Evolutionary conservation across 2,797 vertebrate genomes (phyloP).

Genomic region (Vultur gryphus): DNA sequence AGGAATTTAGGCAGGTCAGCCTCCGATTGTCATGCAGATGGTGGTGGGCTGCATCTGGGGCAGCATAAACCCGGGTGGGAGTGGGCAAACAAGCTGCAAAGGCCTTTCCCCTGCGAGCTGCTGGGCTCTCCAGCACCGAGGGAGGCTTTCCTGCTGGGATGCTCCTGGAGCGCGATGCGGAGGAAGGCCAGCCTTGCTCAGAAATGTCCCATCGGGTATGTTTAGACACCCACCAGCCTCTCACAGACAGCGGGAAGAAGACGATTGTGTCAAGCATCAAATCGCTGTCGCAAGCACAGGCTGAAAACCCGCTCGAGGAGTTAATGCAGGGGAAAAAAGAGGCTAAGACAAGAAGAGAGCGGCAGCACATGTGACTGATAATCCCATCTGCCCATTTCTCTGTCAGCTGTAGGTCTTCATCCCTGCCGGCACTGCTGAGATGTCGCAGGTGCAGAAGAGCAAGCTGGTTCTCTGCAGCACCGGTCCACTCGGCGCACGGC

Average conservation of each 20-base stretch:
- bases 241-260: neutral
- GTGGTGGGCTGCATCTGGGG: neutral
- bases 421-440: rapidly evolving
- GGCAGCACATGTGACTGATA: neutral
- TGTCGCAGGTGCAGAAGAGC: rapidly evolving
- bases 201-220: neutral
- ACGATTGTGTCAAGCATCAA: neutral
- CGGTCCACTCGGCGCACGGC: rapidly evolving
- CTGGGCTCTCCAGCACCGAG: neutral
- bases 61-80: neutral
- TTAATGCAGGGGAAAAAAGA: neutral
- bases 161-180: neutral
- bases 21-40: neutral
- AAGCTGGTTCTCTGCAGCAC: neutral
- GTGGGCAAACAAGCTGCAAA: neutral
- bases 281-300: neutral
- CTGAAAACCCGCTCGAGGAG: neutral
- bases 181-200: neutral
- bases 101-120: neutral
- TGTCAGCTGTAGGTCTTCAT: neutral
- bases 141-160: neutral
- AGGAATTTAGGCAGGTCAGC: neutral
- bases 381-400: neutral
- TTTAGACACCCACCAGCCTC: neutral
- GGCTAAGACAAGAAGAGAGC: neutral